Evolutionary conservation across 2,113 vertebrate genomes (phyloP).

Genomic region (Erythrocercus mccallii): DNA sequence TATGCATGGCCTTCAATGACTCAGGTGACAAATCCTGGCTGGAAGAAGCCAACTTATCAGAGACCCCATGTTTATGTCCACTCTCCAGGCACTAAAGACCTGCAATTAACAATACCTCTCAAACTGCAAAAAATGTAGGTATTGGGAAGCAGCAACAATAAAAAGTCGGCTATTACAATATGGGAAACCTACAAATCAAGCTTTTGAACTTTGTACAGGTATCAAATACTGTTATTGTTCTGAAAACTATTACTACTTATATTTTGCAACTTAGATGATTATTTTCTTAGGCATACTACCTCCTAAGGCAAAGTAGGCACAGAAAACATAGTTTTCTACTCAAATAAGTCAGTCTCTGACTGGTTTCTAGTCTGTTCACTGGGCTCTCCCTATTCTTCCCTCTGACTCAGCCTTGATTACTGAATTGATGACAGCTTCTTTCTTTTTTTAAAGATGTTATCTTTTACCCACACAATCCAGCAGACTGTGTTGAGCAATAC

Average conservation of each 20-base stretch:
- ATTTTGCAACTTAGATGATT: background rate
- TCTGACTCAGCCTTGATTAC: background rate
- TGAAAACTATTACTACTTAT: background rate
- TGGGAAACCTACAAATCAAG: background rate
- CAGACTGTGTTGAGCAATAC: background rate
- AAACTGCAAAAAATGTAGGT: background rate
- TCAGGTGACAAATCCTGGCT: background rate
- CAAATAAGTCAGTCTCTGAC: background rate
- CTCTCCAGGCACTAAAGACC: background rate
- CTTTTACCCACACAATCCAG: background rate
- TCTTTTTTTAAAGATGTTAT: background rate
- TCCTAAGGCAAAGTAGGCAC: background rate
- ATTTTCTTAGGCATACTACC: background rate
- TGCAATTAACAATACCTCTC: background rate
- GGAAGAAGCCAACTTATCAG: background rate
- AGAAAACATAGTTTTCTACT: background rate
- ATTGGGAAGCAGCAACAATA: background rate
- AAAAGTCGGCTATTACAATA: background rate
- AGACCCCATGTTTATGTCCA: background rate
- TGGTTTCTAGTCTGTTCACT: background rate
- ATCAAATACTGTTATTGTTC: background rate
- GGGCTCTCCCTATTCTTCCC: background rate
- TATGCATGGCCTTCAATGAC: background rate
- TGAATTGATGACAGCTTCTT: background rate
- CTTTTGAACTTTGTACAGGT: background rate